Base-by-base conservation (phyloP, 2,888 invertebrate species). In the Liopterus haemorrhoidalis region DNA sequence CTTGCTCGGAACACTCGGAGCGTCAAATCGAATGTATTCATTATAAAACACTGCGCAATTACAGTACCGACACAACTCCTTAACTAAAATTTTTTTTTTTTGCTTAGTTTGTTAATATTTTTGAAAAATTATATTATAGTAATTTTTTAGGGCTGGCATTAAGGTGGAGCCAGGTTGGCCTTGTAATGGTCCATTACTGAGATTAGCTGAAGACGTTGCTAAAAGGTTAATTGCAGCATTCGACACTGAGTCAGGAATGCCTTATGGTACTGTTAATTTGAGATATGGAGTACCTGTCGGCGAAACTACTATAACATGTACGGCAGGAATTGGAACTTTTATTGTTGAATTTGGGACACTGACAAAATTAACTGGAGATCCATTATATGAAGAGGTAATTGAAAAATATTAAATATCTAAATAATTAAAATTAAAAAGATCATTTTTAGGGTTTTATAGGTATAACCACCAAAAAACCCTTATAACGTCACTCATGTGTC, bases 251-350 rank as follows among this genome's bases (percentile, higher is more conserved):
- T 88, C 90, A 6, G 94, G 95, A 2, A 96, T 96, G 95, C 96
- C 97, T 0, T 97, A 93, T 70, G 99, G 99, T 5, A 99, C 99
- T 0, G 93, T 94, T 0, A 94, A 94, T 66, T 71, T 99, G 22
- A 76, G 82, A 40, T 76, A 87, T 61, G 97, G 97, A 1, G 91
- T 99, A 1, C 97, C 97, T 0, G 76, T 78, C 21, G 91, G 89
- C 5, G 99, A 99, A 70, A 99, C 99, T 0, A 84, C 92, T 24
- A 80, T 99, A 1, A 99, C 97, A 0, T 97, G 97, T 63, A 96
- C 97, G 0, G 99, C 99, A 9, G 95, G 97, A 1, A 91, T 97
- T 27, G 96, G 96, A 1, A 99, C 99, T 2, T 97, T 91, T 65
- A 80, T 99, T 25, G 73, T 99, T 11, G 99, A 99, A 69, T 97